Percentiles rank a stretch among this genome's conserved stretches.
These are phyloP conservation scores for Grammomys surdaster DNA, from an alignment of 2,113 vertebrate species.

Conservation along the genomic window DNA sequence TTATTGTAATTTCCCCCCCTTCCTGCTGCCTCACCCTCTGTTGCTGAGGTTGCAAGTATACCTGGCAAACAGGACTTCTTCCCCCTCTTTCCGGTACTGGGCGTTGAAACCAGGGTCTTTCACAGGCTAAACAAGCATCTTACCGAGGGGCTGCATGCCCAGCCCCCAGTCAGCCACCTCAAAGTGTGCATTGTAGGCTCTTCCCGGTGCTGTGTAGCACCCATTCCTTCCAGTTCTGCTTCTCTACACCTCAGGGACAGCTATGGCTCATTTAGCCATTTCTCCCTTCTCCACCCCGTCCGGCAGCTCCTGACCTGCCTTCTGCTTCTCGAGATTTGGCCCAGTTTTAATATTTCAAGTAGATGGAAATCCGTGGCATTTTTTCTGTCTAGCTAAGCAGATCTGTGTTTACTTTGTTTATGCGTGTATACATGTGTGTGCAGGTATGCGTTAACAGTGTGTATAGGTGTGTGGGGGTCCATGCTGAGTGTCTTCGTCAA, in stretches of 20 bases:
- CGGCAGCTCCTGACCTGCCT: background rate
- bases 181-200: background rate
- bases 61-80: background rate
- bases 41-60: background rate
- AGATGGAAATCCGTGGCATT: background rate
- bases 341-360: background rate
- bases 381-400: background rate
- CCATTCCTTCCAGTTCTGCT: background rate
- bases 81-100: background rate
- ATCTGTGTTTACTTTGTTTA: background rate
- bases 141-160: background rate
- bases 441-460: background rate
- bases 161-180: background rate
- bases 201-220: background rate
- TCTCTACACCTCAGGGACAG: background rate
- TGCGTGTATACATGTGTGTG: background rate
- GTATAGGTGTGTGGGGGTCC: background rate
- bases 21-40: background rate
- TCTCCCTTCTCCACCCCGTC: background rate
- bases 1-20: background rate
- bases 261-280: background rate
- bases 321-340: background rate
- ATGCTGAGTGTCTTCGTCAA: background rate
- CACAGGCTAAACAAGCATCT: background rate
- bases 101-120: background rate